Evolutionary conservation across 1,140 invertebrate genomes (phyloP).

Genomic region (Heliconius himera): DNA sequence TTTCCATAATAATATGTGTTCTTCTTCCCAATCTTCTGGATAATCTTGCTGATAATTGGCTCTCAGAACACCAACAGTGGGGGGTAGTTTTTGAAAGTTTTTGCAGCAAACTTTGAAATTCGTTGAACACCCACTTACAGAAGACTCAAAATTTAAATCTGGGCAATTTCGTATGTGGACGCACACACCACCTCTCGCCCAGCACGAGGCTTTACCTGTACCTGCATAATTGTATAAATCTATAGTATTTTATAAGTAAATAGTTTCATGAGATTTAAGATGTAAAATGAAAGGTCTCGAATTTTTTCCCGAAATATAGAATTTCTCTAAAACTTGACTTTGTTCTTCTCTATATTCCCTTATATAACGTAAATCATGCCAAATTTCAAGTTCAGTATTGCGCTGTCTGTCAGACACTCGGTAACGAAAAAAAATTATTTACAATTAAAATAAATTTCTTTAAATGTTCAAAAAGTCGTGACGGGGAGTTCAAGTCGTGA

Average conservation of each 20-base stretch:
- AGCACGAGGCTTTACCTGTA: constrained; percentile 52
- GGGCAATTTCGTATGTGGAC: constrained; percentile 49
- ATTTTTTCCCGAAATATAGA: no score
- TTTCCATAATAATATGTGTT: constrained; percentile 12
- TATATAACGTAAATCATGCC: no score
- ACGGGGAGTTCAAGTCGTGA: no score
- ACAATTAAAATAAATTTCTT: no score
- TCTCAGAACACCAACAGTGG: constrained; percentile 47
- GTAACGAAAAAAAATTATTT: no score
- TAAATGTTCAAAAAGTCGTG: no score
- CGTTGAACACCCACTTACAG: constrained; percentile 48
- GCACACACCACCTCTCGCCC: constrained; percentile 60
- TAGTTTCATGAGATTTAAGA: no score
- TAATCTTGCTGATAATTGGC: not conserved
- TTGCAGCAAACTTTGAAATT: constrained; percentile 58
- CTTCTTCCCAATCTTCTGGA: not conserved
- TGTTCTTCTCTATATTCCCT: no score
- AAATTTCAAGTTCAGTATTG: no score
- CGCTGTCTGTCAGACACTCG: no score
- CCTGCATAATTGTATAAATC: constrained; percentile 33
- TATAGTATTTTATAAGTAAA: not conserved
- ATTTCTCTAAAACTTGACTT: no score
- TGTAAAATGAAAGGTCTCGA: no score
- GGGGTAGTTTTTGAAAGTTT: constrained; percentile 36
- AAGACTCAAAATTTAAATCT: constrained; percentile 41